These are phyloP conservation scores for Brachionus angularis DNA, from an alignment of 1,140 invertebrate genomes.

Conservation along the genomic window DNA sequence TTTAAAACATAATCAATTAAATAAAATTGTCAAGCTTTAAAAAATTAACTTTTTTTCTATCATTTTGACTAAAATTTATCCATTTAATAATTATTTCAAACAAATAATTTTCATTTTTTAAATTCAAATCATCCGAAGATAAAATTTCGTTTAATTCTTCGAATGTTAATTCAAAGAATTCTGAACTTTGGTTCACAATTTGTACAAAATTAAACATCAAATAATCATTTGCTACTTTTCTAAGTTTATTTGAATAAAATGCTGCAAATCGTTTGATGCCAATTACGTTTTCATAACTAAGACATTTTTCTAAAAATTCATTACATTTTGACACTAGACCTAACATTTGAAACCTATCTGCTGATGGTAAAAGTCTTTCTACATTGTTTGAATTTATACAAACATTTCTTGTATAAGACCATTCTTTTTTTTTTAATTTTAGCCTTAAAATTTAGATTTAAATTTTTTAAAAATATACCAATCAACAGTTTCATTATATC, in stretches of 20 bases:
- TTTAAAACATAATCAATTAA: neutral
- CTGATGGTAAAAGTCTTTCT: slow-evolving; percentile 4
- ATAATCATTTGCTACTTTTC: slow-evolving; percentile 3
- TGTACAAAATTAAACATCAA: slow-evolving; percentile 35
- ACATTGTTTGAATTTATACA: slow-evolving; percentile 31
- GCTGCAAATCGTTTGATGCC: slow-evolving; percentile 37
- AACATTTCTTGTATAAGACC: slow-evolving; percentile 40
- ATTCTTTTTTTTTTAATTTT: neutral
- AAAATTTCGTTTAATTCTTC: slow-evolving; percentile 53
- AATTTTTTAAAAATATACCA: neutral
- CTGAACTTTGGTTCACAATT: slow-evolving; percentile 67
- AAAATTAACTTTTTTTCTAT: slow-evolving; percentile 52
- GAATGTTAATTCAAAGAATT: slow-evolving; percentile 29
- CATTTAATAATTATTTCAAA: slow-evolving; percentile 59
- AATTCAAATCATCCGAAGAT: slow-evolving; percentile 57
- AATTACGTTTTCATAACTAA: slow-evolving; percentile 26
- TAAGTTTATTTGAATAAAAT: neutral
- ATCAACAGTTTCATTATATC: slow-evolving; percentile 14
- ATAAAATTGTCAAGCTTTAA: neutral
- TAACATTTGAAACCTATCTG: slow-evolving; percentile 39
- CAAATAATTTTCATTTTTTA: slow-evolving; percentile 59
- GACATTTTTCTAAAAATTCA: slow-evolving; percentile 15
- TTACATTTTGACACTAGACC: slow-evolving; percentile 37
- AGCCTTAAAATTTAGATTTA: neutral
- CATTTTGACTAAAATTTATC: slow-evolving; percentile 53